Evolutionary conservation across 2,113 vertebrate genomes (phyloP).

Genomic region (Octodon degus): DNA sequence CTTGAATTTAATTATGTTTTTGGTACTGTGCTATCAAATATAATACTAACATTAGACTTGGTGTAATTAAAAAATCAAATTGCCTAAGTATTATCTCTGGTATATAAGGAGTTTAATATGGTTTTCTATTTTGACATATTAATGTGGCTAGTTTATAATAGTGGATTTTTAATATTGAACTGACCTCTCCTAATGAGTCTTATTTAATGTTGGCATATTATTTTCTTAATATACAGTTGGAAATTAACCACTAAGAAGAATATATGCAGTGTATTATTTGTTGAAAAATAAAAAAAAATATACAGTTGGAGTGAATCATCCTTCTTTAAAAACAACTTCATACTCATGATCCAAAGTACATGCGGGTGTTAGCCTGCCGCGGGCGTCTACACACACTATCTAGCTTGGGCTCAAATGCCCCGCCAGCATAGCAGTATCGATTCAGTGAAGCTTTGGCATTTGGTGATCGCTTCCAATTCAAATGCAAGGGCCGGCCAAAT

Average conservation of each 20-base stretch:
- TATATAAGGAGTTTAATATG: constrained; percentile 57
- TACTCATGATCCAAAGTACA: constrained; percentile 34
- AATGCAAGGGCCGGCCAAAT: neutral
- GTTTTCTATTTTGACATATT: constrained; percentile 64
- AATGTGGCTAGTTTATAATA: constrained; percentile 60
- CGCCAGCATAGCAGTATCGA: neutral
- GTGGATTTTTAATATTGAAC: constrained; percentile 63
- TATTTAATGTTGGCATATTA: constrained; percentile 45
- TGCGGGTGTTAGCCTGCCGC: constrained; percentile 40
- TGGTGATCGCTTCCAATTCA: constrained; percentile 6
- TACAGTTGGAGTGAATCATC: constrained; percentile 66
- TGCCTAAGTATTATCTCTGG: constrained; percentile 34
- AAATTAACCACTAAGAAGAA: too few species aligned
- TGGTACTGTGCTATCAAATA: constrained; percentile 46
- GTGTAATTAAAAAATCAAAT: constrained; percentile 57
- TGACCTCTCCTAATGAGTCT: constrained; percentile 61
- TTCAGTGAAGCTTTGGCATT: neutral
- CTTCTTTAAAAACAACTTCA: constrained; percentile 50
- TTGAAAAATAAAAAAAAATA: too few species aligned
- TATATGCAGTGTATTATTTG: too few species aligned
- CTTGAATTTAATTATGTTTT: constrained; percentile 65
- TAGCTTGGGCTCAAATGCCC: constrained; percentile 31
- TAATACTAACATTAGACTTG: constrained; percentile 54
- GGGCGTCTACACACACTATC: constrained; percentile 4
- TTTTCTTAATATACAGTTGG: constrained; percentile 65